Percentiles rank a stretch among this genome's conserved stretches.
These are phyloP conservation scores for Hofmannophila pseudospretella DNA, from an alignment of 2,888 invertebrate genomes.

Conservation along the genomic window DNA sequence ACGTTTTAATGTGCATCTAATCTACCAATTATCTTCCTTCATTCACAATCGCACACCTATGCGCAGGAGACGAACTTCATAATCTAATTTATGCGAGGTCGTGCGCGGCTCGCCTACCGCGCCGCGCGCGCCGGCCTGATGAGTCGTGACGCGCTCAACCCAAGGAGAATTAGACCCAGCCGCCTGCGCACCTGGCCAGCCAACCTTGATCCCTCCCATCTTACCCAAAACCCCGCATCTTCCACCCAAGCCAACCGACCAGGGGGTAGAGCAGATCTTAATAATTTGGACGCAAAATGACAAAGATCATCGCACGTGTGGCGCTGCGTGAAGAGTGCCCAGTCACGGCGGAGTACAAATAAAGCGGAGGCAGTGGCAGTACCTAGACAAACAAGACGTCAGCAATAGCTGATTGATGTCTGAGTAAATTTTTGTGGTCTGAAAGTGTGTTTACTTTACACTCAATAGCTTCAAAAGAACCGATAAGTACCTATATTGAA, in stretches of 20 bases:
- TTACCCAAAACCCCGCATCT: not conserved
- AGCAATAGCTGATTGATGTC: slow-evolving; percentile 43
- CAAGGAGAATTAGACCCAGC: slow-evolving; percentile 50
- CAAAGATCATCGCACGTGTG: slow-evolving; percentile 41
- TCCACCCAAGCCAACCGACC: not conserved
- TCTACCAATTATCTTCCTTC: not conserved
- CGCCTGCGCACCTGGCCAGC: slow-evolving; percentile 14
- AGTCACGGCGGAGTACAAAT: slow-evolving; percentile 39
- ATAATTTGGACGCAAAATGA: slow-evolving; percentile 15
- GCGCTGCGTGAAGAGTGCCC: slow-evolving; percentile 41
- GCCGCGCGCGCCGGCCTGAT: slow-evolving; percentile 23
- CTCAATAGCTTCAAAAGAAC: not conserved
- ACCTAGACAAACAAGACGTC: slow-evolving; percentile 24
- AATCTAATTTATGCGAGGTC: slow-evolving; percentile 61
- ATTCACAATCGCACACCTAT: not conserved
- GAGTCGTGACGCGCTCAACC: slow-evolving; percentile 50
- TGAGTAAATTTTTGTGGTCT: slow-evolving; percentile 9
- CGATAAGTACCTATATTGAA: not conserved
- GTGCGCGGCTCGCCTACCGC: slow-evolving; percentile 48
- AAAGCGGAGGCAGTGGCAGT: slow-evolving; percentile 24
- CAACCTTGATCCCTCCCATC: not conserved
- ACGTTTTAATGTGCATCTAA: too few relatives aligned
- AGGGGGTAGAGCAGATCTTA: slow-evolving; percentile 14
- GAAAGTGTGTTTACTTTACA: slow-evolving; percentile 1
- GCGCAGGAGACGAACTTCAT: slow-evolving; percentile 27